Evolutionary conservation across 2,797 vertebrate species (phyloP).

Genomic region (Pachyuromys duprasi): DNA sequence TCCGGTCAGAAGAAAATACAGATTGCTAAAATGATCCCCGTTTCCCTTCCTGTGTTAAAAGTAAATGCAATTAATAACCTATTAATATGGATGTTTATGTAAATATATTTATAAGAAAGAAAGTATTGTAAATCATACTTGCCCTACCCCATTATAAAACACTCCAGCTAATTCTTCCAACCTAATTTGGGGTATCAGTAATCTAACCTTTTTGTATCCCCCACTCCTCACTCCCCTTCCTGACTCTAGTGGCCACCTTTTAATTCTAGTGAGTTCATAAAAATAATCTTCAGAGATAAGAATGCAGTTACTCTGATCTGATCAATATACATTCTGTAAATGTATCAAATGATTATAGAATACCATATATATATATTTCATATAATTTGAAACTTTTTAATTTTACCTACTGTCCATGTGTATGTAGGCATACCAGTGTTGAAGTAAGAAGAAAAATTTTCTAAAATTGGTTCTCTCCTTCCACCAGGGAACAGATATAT

Average conservation of each 20-base stretch:
- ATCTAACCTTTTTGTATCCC: not conserved
- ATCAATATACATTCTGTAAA: not conserved
- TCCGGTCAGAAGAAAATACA: constrained; percentile 25
- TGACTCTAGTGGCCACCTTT: not conserved
- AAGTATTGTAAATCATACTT: not conserved
- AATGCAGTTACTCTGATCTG: not conserved
- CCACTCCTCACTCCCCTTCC: not conserved
- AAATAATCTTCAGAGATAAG: not conserved
- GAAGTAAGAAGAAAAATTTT: not conserved
- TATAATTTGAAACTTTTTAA: not conserved
- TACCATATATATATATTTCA: not conserved
- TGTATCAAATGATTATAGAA: not conserved
- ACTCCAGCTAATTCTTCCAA: not conserved
- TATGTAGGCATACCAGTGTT: not conserved
- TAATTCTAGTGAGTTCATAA: not conserved
- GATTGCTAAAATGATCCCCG: constrained; percentile 6
- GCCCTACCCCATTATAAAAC: not conserved
- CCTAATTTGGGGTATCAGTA: not conserved
- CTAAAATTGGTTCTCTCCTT: not conserved
- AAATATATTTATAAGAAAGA: not conserved
- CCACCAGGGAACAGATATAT: not conserved
- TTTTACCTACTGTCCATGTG: not conserved
- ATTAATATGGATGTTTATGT: not conserved
- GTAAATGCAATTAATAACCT: not conserved
- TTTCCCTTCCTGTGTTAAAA: constrained; percentile 40